Evolutionary conservation across 2,888 invertebrate genomes (phyloP), one percentile per base, ranked within the genome.

Genomic region (Tridacna crocea): DNA sequence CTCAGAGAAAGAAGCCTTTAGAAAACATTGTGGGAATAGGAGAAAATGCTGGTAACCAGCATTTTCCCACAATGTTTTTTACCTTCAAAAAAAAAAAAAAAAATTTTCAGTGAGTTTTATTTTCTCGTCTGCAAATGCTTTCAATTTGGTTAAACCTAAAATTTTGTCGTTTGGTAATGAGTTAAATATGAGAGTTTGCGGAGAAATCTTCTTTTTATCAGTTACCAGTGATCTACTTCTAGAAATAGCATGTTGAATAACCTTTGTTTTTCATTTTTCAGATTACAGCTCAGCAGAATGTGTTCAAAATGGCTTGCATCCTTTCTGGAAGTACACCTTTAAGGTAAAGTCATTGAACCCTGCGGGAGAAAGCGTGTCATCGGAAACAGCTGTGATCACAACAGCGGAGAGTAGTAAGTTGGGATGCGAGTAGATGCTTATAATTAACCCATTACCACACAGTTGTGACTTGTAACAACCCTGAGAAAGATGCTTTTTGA

Each of bases 261-360:
- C 15, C 3, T 55, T 55, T 15, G 3, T 8, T 61, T 13, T n/a
- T n/a, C n/a, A 4, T 8, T 13, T 27, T 68, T n/a, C 47, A 70
- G 70, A 51, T 51, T 70, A 70, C 51, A 70, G 26, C 51, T 70
- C 70, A 70, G 24, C 70, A 24, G 51, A 13, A 19, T 70, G 70
- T 19, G n/a, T 51, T 4, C 70, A 70, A n/a, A 46, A 19, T 47
- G 74, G 61, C 2, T 24, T 74, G 15, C 46, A 47, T n/a, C 48
- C 60, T 61, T 74, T 61, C 24, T 74, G 74, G 74, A 24, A 47
- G 63, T 74, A 74, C 61, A 61, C 17, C 15, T 74, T 74, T 24
- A n/a, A 24, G n/a, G 74, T 74, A 22, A 17, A 1, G 3, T 36
- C 74, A 17, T 74, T 46, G 6, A 74, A 61, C 17, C 47, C 11